Evolutionary conservation across 2,888 invertebrate species (phyloP).

Genomic region (Helleia helle): DNA sequence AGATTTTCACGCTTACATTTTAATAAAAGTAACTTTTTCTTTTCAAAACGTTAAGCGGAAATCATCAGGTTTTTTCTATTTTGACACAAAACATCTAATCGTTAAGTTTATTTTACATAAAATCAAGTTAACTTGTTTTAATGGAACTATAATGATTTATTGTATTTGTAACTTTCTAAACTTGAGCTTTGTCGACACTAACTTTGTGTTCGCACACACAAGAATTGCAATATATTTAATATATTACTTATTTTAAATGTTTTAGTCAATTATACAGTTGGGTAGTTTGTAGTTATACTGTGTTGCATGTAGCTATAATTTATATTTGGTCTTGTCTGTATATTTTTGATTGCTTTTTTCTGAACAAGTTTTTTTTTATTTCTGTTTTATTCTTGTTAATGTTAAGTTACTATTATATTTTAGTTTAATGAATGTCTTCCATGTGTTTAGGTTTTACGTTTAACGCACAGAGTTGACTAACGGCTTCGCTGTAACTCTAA

Average conservation of each 20-base stretch:
- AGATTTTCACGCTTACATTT: no score
- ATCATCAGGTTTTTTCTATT: not conserved
- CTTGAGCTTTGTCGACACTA: not conserved
- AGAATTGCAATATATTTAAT: no score
- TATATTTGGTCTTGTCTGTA: constrained; percentile 40
- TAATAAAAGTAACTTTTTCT: not conserved
- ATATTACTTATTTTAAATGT: not conserved
- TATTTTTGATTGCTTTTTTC: constrained; percentile 54
- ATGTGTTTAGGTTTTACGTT: constrained; percentile 18
- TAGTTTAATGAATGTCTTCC: constrained; percentile 40
- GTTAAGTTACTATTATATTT: constrained; percentile 8
- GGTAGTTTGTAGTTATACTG: not conserved
- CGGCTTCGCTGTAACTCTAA: not conserved
- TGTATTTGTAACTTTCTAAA: no score
- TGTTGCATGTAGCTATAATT: not conserved
- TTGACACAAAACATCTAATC: not conserved
- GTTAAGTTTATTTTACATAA: not conserved
- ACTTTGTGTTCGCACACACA: not conserved
- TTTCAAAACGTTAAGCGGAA: no score
- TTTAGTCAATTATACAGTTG: not conserved
- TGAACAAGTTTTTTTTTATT: constrained; percentile 9
- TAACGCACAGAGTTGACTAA: not conserved
- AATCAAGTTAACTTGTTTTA: not conserved
- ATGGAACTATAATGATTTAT: not conserved
- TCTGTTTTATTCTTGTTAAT: constrained; percentile 1